These are phyloP conservation scores for Doryteuthis pealeii DNA, from an alignment of 1,140 invertebrate genomes.

Conservation along the genomic window DNA sequence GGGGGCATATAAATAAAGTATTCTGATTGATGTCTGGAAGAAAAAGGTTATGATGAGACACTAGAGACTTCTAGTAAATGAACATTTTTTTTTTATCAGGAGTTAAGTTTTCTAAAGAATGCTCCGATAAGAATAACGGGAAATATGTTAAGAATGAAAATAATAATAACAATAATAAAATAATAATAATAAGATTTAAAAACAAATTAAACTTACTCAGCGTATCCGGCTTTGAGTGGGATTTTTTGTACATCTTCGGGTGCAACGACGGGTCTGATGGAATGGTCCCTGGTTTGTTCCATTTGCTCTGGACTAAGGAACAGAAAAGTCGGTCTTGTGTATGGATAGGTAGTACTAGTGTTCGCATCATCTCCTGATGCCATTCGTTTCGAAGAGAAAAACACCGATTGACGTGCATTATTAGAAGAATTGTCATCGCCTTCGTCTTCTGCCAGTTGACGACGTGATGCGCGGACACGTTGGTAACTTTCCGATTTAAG, in stretches of 20 bases:
- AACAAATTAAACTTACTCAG: slow-evolving; percentile 1
- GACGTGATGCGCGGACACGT: not conserved
- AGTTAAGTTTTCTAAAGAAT: too few relatives aligned
- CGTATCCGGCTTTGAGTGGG: not conserved
- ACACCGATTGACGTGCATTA: too few relatives aligned
- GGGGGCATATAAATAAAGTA: too few relatives aligned
- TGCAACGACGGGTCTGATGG: not conserved
- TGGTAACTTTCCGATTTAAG: not conserved
- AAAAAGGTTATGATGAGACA: too few relatives aligned
- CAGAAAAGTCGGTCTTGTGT: not conserved
- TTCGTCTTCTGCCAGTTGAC: not conserved
- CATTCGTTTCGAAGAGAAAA: not conserved
- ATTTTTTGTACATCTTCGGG: not conserved
- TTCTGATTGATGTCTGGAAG: too few relatives aligned
- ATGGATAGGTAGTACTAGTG: not conserved
- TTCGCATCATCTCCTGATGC: not conserved
- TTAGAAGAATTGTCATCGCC: not conserved
- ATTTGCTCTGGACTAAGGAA: not conserved
- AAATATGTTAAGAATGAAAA: too few relatives aligned
- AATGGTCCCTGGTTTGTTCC: not conserved
- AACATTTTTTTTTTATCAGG: too few relatives aligned
- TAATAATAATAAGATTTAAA: not conserved
- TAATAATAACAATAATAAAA: too few relatives aligned
- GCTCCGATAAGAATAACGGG: too few relatives aligned
- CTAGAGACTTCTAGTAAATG: too few relatives aligned